Evolutionary conservation across 1,140 invertebrate species (phyloP).

Genomic region (Trialeurodes vaporariorum): DNA sequence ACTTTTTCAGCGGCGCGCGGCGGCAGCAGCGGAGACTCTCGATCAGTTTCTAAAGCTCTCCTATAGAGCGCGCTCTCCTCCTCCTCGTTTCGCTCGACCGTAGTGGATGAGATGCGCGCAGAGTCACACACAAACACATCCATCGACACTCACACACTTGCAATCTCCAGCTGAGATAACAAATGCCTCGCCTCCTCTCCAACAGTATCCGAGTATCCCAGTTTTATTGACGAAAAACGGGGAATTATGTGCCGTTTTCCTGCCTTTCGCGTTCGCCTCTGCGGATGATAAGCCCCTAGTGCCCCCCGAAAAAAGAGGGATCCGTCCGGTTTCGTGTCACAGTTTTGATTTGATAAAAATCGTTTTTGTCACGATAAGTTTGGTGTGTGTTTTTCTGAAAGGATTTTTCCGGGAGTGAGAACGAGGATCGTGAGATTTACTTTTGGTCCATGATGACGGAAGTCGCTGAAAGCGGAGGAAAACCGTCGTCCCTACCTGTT

Average conservation of each 20-base stretch:
- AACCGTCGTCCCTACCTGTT: background rate
- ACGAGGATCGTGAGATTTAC: no score
- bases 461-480: background rate
- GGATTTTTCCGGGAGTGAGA: no score
- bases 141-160: no score
- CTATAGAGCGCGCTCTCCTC: background rate
- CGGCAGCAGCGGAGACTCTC: no score
- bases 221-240: background rate
- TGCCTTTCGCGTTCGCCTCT: background rate
- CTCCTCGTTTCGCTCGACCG: no score
- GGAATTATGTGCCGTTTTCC: background rate
- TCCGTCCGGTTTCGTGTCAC: no score
- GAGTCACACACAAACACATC: no score
- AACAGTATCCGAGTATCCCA: background rate
- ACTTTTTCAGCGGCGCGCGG: background rate
- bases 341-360: no score
- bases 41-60: background rate
- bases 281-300: background rate
- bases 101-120: no score
- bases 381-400: no score
- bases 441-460: background rate
- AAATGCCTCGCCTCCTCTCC: background rate
- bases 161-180: constrained; percentile 4
- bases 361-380: no score
- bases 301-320: no score